Percentiles rank a stretch among this genome's conserved stretches.
These are phyloP conservation scores for Excalfactoria chinensis DNA, from an alignment of 2,113 vertebrate species.

Conservation along the genomic window DNA sequence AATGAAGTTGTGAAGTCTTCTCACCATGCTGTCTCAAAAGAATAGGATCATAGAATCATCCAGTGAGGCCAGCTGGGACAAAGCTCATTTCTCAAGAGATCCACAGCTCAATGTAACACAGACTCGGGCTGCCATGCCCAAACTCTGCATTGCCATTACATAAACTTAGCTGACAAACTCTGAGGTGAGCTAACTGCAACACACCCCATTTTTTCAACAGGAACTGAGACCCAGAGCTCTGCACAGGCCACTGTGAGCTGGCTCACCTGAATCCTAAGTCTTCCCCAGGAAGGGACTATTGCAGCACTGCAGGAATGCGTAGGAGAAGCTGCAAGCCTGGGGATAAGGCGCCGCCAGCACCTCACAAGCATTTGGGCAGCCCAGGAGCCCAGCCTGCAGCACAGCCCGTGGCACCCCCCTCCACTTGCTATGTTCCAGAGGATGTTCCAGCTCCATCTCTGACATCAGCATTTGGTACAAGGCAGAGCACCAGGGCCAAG, in stretches of 20 bases:
- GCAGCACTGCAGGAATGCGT: background rate
- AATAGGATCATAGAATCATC: background rate
- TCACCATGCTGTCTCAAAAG: background rate
- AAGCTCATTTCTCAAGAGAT: constrained; percentile 18
- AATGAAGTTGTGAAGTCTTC: background rate
- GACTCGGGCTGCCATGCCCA: background rate
- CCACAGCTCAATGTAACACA: background rate
- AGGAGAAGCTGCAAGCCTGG: background rate
- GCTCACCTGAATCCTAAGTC: background rate
- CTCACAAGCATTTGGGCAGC: background rate
- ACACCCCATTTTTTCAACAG: background rate
- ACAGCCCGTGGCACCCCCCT: background rate
- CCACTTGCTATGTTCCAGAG: background rate
- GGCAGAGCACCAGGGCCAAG: constrained; percentile 9
- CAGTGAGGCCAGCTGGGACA: background rate
- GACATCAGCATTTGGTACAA: constrained; percentile 48
- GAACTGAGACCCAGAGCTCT: background rate
- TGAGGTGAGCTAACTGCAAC: background rate
- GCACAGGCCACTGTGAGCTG: background rate
- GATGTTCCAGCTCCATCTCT: background rate
- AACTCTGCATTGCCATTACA: background rate
- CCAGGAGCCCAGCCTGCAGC: background rate
- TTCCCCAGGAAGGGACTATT: background rate
- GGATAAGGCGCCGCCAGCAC: background rate
- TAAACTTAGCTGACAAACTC: background rate